Evolutionary conservation across 2,888 invertebrate species (phyloP), one percentile per base, ranked within the genome.

Genomic region (Tachina lurida): DNA sequence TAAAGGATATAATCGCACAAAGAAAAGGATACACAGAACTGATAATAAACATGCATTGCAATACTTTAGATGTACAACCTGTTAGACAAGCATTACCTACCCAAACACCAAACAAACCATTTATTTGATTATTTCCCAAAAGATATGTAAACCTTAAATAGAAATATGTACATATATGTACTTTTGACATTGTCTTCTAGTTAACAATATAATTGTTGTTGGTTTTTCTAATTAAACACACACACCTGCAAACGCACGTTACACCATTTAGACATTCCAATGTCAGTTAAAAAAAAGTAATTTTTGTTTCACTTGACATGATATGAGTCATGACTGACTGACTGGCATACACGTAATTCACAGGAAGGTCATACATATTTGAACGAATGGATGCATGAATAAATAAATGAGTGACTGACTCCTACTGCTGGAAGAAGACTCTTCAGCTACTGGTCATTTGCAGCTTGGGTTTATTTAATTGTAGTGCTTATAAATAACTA

Each of bases 261-360:
- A 47, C 76, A 62, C 79, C 49, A 58, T 45, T 68, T 43, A 52
- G 65, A 22, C 76, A 76, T 47, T 76, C 12, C 52, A 84, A 77
- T 84, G 84, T 67, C 54, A 41, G 73, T 60, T 65, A 31, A 31
- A 31, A 31, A 31, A 62, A 80, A 77, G 76, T 76, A 73, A 84
- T 84, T 84, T 75, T 73, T 70, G 65, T 84, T n/a, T 76, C 58
- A 74, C 41, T 73, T 78, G 52, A 84, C 68, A 43, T 70, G 79
- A 79, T 79, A 76, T 75, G 47, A 67, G 22, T 76, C 58, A 80
- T 80, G 76, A 65, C n/a, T 76, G 76, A 65, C 76, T 80, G 76
- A 65, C n/a, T 76, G 76, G 52, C 82, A 58, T 19, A 15, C 68
- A 75, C 62, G 54, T 47, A 75, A 70, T 63, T 63, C 15, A 39